A percentile compares a stretch with the other conserved stretches of the same genome.
These are phyloP conservation scores for Ploceus nigricollis DNA, from an alignment of 2,113 vertebrate genomes.

Conservation along the genomic window DNA sequence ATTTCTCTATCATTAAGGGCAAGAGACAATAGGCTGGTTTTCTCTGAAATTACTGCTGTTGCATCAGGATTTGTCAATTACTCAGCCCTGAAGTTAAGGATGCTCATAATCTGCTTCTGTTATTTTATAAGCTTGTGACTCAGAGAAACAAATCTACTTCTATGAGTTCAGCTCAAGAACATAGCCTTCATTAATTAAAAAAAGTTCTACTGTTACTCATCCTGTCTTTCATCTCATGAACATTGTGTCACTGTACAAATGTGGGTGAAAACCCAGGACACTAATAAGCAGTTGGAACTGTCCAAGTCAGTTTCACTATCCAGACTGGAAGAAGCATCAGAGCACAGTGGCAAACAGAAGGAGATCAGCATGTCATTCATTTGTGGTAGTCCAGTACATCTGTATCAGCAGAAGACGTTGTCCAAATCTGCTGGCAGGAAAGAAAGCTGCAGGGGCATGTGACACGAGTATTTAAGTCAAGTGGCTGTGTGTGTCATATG, in stretches of 20 bases:
- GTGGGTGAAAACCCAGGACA: neutral
- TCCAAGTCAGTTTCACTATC: neutral
- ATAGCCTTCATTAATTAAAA: neutral
- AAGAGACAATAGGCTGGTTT: neutral
- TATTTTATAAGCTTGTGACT: neutral
- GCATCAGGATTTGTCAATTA: neutral
- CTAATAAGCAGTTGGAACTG: neutral
- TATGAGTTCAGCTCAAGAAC: neutral
- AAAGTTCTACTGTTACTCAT: neutral
- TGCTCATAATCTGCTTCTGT: neutral
- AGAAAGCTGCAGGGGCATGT: accelerated
- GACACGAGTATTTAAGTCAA: neutral
- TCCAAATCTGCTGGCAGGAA: neutral
- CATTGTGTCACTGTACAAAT: neutral
- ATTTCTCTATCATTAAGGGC: neutral
- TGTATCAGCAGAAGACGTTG: neutral
- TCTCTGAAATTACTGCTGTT: neutral
- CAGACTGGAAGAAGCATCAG: neutral
- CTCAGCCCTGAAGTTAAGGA: neutral
- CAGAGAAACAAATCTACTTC: neutral
- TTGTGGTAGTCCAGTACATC: neutral
- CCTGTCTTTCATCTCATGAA: neutral
- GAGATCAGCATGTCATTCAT: neutral
- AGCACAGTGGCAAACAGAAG: neutral
- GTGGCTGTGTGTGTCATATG: neutral